A percentile compares a stretch with the other conserved stretches of the same genome.
These are phyloP conservation scores for honey bee (Apis mellifera) DNA, from an alignment of 1,140 invertebrate species.

Conservation along the genomic window Amel_HAv3.1 CM009946.2:2645001-2645500, in stretches of 20 bases:
- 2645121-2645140: not conserved
- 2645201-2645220: not conserved
- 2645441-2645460: too few relatives aligned
- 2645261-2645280: not conserved
- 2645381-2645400: not conserved
- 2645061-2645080: slow-evolving; percentile 24
- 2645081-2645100: not conserved
- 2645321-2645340: slow-evolving; percentile 5
- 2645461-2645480: too few relatives aligned
- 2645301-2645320: slow-evolving; percentile 1
- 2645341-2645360: not conserved
- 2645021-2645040: slow-evolving; percentile 49
- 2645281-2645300: slow-evolving; percentile 11
- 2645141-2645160: not conserved
- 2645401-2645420: not conserved
- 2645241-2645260: slow-evolving; percentile 33
- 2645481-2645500: too few relatives aligned
- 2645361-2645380: not conserved
- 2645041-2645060: slow-evolving; percentile 57
- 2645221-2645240: slow-evolving; percentile 21
- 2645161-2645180: not conserved
- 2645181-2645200: slow-evolving; percentile 26
- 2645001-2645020: slow-evolving; percentile 32
- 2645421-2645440: too few relatives aligned
- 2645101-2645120: not conserved